Evolutionary conservation across 2,113 vertebrate species (phyloP).

Genomic region (Pteropus alecto): DNA sequence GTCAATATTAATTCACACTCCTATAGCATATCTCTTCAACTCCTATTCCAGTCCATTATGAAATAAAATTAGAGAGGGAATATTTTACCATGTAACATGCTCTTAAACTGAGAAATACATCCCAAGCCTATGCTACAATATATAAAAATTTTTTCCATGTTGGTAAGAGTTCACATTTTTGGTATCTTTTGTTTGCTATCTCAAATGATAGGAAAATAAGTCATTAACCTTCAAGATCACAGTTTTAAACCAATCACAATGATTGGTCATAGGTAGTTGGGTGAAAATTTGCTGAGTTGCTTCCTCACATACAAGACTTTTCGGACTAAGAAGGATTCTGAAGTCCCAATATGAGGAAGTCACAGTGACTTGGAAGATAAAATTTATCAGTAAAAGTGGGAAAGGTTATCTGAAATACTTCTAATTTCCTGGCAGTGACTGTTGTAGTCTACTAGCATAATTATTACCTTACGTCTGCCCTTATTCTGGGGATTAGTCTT

Average conservation of each 20-base stretch:
- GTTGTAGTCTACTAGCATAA: background rate
- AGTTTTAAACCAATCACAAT: background rate
- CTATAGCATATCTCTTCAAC: background rate
- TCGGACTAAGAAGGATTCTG: background rate
- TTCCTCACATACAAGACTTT: background rate
- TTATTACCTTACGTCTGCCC: fast-evolving
- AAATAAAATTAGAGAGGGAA: background rate
- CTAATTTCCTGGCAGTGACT: background rate
- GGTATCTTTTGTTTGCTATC: background rate
- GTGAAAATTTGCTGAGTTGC: background rate
- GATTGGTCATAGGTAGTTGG: background rate
- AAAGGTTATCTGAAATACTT: background rate
- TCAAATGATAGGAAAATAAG: background rate
- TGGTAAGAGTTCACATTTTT: background rate
- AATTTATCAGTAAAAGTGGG: background rate
- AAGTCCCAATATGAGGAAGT: background rate
- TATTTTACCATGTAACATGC: background rate
- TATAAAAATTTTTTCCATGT: background rate
- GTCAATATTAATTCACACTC: background rate
- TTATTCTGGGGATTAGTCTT: background rate
- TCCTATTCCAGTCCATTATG: background rate
- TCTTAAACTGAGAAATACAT: background rate
- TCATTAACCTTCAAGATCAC: background rate
- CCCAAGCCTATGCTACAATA: background rate
- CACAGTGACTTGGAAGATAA: background rate